These are phyloP conservation scores for Coregonus sp. DNA, from an alignment of 2,797 vertebrate genomes.

Conservation along the genomic window DNA sequence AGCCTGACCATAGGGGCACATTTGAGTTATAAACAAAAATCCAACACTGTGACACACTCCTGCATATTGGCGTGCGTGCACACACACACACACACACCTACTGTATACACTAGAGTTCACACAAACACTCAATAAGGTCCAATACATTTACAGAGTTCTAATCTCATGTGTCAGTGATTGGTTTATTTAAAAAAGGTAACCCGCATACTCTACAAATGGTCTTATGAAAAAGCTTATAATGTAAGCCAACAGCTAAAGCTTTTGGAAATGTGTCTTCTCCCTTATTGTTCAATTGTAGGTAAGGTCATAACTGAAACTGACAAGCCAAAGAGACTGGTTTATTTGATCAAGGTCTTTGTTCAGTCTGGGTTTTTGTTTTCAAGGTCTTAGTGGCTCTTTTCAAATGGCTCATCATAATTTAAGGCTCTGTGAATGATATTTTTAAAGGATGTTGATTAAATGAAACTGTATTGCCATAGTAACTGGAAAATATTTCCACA, in stretches of 20 bases:
- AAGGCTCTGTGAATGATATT: constrained; percentile 30
- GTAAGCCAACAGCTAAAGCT: constrained; percentile 31
- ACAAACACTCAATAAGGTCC: constrained; percentile 45
- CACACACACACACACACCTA: constrained; percentile 9
- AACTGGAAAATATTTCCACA: constrained; percentile 55
- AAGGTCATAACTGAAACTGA: constrained; percentile 58
- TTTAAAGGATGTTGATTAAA: constrained; percentile 29
- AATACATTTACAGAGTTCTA: constrained; percentile 32
- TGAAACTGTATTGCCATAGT: constrained; percentile 36
- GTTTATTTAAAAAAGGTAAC: constrained; percentile 55
- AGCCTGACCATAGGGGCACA: constrained; percentile 60
- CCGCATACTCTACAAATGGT: constrained; percentile 41
- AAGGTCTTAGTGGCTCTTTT: constrained; percentile 21
- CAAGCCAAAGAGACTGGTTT: constrained; percentile 66
- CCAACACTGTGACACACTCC: constrained; percentile 16
- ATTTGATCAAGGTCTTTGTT: constrained; percentile 50
- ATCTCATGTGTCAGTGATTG: constrained; percentile 30
- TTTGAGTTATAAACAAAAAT: constrained; percentile 59
- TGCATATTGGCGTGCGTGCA: constrained; percentile 12
- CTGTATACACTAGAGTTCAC: constrained; percentile 1
- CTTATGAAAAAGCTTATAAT: constrained; percentile 52
- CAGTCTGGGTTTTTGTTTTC: constrained; percentile 36
- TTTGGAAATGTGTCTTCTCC: constrained; percentile 39
- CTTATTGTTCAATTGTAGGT: constrained; percentile 42
- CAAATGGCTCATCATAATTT: constrained; percentile 34